phyloP scores from a whole-genome alignment of 2,888 invertebrate genomes.

The Tillus elongatus region DNA sequence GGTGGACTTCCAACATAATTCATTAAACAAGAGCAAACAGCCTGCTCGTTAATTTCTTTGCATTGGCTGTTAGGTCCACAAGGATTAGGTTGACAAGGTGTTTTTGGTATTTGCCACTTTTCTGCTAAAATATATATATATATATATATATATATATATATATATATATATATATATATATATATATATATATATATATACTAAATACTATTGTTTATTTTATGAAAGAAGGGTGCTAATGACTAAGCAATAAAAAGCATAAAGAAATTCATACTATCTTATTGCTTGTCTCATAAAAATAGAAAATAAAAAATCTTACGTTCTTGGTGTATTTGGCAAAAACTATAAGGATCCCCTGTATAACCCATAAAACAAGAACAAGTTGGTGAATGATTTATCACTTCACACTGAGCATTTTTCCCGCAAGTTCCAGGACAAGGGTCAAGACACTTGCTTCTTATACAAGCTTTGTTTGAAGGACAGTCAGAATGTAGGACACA shows the following conservation, averaged over 20 bases:
- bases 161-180: background rate
- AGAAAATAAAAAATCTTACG: constrained; percentile 43
- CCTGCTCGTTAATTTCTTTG: constrained; percentile 56
- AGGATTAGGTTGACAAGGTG: constrained; percentile 54
- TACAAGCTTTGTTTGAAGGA: constrained; percentile 56
- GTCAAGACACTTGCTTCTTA: constrained; percentile 60
- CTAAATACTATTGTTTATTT: too few relatives aligned
- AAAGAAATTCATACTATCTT: too few relatives aligned
- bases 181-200: too few relatives aligned
- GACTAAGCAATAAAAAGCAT: too few relatives aligned
- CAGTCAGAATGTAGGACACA: constrained; percentile 60
- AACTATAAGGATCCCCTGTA: constrained; percentile 58
- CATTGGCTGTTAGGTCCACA: constrained; percentile 79
- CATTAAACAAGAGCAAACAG: constrained; percentile 61
- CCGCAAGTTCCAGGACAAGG: constrained; percentile 67
- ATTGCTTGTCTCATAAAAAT: background rate
- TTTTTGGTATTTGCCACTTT: constrained; percentile 17
- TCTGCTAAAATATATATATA: background rate
- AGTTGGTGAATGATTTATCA: constrained; percentile 57
- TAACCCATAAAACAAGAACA: constrained; percentile 54
- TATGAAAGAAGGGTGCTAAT: too few relatives aligned
- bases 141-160: background rate
- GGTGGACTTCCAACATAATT: constrained; percentile 61
- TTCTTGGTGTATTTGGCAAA: constrained; percentile 45
- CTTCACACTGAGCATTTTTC: constrained; percentile 56